Evolutionary conservation across 2,113 vertebrate genomes (phyloP).

Genomic region (human): GRCh38 chr13:61449501-61450000

Average conservation of each 20-base stretch:
- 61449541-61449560: neutral
- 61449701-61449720: neutral
- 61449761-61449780: neutral
- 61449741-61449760: neutral
- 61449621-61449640: neutral
- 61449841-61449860: neutral
- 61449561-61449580: neutral
- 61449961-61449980: neutral
- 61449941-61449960: neutral
- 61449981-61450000: neutral
- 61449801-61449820: neutral
- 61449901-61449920: neutral
- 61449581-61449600: neutral
- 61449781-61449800: neutral
- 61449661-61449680: fast-evolving
- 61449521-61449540: neutral
- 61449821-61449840: neutral
- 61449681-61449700: neutral
- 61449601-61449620: neutral
- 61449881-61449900: neutral
- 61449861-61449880: neutral
- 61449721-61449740: neutral
- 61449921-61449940: neutral
- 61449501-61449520: neutral
- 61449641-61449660: neutral